Evolutionary conservation across 2,113 vertebrate species (phyloP).

Genomic region (Eudorcas thomsonii): DNA sequence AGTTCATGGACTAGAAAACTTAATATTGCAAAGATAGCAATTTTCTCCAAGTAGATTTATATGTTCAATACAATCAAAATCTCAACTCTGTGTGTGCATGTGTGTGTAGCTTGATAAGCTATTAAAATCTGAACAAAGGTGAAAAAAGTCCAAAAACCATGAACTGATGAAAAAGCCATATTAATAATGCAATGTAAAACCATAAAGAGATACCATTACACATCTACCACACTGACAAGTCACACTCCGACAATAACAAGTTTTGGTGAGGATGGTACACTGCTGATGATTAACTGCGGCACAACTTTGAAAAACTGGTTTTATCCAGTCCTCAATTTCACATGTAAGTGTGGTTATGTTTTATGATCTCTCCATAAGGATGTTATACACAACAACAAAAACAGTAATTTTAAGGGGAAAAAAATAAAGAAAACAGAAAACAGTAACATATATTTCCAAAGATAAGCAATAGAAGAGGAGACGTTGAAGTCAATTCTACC

Average conservation of each 20-base stretch:
- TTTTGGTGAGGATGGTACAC: not conserved
- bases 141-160: not conserved
- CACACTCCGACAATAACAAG: not conserved
- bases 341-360: not conserved
- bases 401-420: not conserved
- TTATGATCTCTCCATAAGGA: not conserved
- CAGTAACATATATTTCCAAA: conserved; percentile 2
- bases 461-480: not conserved
- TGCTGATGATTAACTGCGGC: not conserved
- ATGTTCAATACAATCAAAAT: not conserved
- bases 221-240: not conserved
- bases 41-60: not conserved
- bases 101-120: not conserved
- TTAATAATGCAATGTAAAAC: not conserved
- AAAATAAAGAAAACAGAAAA: not conserved
- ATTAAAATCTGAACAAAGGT: not conserved
- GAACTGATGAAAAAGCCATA: not conserved
- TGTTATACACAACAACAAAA: not conserved
- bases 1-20: not conserved
- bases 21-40: not conserved
- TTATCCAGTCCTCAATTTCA: not conserved
- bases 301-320: not conserved
- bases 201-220: not conserved
- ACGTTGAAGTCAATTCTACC: not conserved
- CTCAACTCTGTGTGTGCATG: not conserved